Base-by-base conservation (phyloP, 2,113 vertebrate genomes). In the Candoia aspera region DNA sequence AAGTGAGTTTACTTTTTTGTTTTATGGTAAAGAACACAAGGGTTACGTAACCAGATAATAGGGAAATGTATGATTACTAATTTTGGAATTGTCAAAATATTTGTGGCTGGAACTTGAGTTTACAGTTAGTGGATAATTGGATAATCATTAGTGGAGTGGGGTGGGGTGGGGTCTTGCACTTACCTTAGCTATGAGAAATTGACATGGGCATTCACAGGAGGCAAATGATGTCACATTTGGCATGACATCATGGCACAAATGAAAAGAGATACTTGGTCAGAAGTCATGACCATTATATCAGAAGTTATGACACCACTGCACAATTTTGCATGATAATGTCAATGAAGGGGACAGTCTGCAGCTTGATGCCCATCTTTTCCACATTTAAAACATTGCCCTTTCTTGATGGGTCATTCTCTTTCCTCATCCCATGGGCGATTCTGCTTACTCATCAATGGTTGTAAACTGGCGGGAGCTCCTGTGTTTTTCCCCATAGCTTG, bases 121-220 rank as follows among this genome's bases (percentile, higher is more conserved):
- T 95, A 89, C 90, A 94, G 93, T 64, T 93, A 64, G 26, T 64
- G 26, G n/a, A n/a, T n/a, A n/a, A n/a, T 64, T 64, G 10, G 49
- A 49, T 49, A 6, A 49, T 6, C 49, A 49, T 49, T 49, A 49
- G 49, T 49, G 49, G 49, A 5, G 6, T 49, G 3, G 62, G 26
- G 6, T 49, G 3, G 62, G 26, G 26, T 64, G 62, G 3, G 26
- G 60, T 29, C 62, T 64, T 64, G 62, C 62, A 29, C 62, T 64
- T 64, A 64, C 29, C 26, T 26, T 29, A 64, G 49, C 49, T 49
- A 49, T 49, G 49, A 29, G 26, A 64, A 64, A 64, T 1, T 29
- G 29, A 29, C 29, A 10, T 29, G 62, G 24, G 12, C 26, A 64
- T 64, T 64, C 62, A 64, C 10, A 26, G 12, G 62, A 64, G 29